Conservation (phyloP, 2,797 vertebrate genomes). For the Gymnopithys bicolor region DNA sequence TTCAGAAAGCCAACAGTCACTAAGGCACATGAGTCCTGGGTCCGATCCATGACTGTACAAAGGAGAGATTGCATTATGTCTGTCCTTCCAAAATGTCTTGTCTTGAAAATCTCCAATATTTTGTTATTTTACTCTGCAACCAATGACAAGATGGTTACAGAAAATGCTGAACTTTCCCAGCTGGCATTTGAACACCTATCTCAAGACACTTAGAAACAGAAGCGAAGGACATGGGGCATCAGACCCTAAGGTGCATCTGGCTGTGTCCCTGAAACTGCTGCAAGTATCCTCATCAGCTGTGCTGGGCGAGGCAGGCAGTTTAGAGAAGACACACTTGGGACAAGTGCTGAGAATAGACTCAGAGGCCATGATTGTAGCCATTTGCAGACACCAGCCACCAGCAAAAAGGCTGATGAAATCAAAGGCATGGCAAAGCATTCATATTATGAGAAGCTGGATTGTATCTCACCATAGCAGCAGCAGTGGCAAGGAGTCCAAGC, state of each 20-base stretch:
- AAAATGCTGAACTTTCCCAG: background rate
- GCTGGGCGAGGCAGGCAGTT: background rate
- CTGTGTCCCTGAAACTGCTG: background rate
- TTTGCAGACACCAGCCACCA: background rate
- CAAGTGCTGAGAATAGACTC: background rate
- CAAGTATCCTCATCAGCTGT: background rate
- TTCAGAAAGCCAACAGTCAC: background rate
- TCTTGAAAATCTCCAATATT: background rate
- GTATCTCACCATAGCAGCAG: no score
- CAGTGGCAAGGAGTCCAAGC: no score
- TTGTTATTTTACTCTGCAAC: background rate
- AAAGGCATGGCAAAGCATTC: no score
- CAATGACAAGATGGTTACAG: background rate
- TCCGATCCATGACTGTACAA: background rate
- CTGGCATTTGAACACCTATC: background rate
- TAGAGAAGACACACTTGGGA: accelerated
- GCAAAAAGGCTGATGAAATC: no score
- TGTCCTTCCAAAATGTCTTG: background rate
- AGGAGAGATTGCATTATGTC: background rate
- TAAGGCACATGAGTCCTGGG: background rate
- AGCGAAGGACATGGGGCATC: background rate
- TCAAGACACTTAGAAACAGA: background rate
- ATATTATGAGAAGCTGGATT: no score
- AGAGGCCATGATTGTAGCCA: accelerated
- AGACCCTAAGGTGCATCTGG: background rate